A percentile compares a stretch with the other conserved stretches of the same genome.
phyloP scores from a whole-genome alignment of 2,113 vertebrate genomes.

The Naja naja region DNA sequence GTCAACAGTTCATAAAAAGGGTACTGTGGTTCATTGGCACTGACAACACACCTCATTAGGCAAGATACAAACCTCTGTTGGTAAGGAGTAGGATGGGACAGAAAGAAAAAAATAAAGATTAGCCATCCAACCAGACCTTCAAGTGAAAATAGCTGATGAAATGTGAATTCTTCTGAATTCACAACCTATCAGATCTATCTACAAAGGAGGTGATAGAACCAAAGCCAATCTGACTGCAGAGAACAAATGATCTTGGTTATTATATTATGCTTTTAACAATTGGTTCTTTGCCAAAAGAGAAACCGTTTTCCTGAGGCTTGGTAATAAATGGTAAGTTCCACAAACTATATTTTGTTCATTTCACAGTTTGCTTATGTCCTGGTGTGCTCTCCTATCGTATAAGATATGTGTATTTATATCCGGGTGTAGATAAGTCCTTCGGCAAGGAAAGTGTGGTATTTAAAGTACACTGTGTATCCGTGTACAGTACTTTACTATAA shows the following conservation, averaged over 20 bases:
- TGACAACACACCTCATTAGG: conserved; percentile 23
- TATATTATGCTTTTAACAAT: background rate
- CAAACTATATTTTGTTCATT: conserved; percentile 14
- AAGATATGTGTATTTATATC: conserved; percentile 9
- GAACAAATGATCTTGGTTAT: background rate
- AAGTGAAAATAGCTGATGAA: conserved; percentile 18
- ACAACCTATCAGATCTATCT: conserved; percentile 12
- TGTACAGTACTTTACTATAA: background rate
- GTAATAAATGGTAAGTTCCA: background rate
- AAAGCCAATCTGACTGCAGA: background rate
- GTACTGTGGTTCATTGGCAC: conserved; percentile 15
- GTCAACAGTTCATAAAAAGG: conserved; percentile 8
- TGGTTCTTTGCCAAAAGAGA: conserved; percentile 5
- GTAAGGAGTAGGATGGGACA: conserved; percentile 1
- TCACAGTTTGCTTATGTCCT: conserved; percentile 1
- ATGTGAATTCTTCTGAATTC: conserved; percentile 25
- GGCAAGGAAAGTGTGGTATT: background rate
- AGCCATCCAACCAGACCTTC: conserved; percentile 9
- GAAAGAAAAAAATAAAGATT: conserved; percentile 8
- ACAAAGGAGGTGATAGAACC: background rate
- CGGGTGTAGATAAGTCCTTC: conserved; percentile 18
- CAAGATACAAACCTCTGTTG: conserved; percentile 13
- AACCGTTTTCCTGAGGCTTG: background rate
- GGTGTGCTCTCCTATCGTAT: background rate
- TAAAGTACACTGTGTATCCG: background rate